Evolutionary conservation across 2,113 vertebrate species (phyloP).

Genomic region (Elephantulus edwardii): DNA sequence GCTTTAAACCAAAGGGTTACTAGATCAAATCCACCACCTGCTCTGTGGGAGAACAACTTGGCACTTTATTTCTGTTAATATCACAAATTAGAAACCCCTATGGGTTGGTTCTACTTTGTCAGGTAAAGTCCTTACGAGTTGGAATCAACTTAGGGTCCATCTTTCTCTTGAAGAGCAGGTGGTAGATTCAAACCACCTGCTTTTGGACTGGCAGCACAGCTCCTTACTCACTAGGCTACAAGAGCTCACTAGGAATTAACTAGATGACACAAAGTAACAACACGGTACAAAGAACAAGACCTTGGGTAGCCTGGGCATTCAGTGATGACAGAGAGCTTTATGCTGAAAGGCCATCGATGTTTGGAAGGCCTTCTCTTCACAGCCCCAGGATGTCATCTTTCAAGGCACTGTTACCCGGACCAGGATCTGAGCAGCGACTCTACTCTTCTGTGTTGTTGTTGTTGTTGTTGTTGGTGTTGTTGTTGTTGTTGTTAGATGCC

Average conservation of each 20-base stretch:
- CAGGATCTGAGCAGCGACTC: not conserved
- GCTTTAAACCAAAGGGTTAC: not conserved
- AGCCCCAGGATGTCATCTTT: not conserved
- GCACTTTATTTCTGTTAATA: not conserved
- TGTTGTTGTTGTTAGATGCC: not conserved
- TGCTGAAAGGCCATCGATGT: not conserved
- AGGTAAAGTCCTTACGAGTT: not conserved
- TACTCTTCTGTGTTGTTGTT: not conserved
- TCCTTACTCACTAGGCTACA: too few relatives aligned
- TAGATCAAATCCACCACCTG: not conserved
- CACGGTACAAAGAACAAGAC: not conserved
- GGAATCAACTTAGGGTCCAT: not conserved
- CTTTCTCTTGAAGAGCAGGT: too few relatives aligned
- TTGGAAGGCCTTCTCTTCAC: not conserved
- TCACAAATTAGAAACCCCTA: not conserved
- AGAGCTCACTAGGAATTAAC: too few relatives aligned
- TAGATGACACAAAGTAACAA: not conserved
- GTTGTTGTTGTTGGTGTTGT: not conserved
- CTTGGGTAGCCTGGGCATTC: not conserved
- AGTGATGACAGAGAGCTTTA: not conserved
- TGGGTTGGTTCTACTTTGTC: not conserved
- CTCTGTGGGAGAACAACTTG: not conserved
- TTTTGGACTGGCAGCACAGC: too few relatives aligned
- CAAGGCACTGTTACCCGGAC: not conserved
- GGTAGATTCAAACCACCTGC: too few relatives aligned